Evolutionary conservation across 1,140 invertebrate species (phyloP), one percentile per base, ranked within the genome.

Genomic region (Orchesella cincta): DNA sequence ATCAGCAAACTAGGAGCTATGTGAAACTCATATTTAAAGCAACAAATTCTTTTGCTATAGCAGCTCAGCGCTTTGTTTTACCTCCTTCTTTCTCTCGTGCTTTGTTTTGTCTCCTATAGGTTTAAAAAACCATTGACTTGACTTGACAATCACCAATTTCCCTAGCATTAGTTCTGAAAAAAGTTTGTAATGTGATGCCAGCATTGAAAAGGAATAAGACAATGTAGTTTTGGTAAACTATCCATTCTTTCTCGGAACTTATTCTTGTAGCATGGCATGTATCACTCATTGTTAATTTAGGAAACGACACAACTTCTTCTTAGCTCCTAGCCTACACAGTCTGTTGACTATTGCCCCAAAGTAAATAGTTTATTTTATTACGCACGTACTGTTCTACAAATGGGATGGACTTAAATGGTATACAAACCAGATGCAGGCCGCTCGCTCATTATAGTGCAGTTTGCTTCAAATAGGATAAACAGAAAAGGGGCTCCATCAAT

Each of bases 131-230:
- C n/a, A n/a, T 46, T 46, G 8, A 20, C 23, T 57, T n/a, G 14
- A 8, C 52, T 57, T 57, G 14, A 57, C 52, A 57, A 57, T 57
- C 52, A 57, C 23, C 52, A 57, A 57, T 57, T 57, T 57, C n/a
- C n/a, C 23, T 26, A 57, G 5, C 52, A 57, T 57, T 8, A 12
- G 39, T n/a, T n/a, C n/a, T 46, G 39, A 46, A 20, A 20, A 46
- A n/a, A 46, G 39, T 46, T 46, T 46, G 8, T 46, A 46, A 46
- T 12, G 39, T 46, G n/a, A 12, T 46, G 52, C 23, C 23, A n/a
- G 3, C 52, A 57, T 57, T 57, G 52, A 57, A 26, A 57, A 3
- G 12, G 12, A 18, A 57, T 57, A 57, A 57, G 23, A 57, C n/a
- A n/a, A 57, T 57, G 52, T 23, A 57, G 23, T 57, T 12, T 18